Evolutionary conservation across 2,888 invertebrate genomes (phyloP), one percentile per base, ranked within the genome.

Genomic region (Drosophila trichaetosa): DNA sequence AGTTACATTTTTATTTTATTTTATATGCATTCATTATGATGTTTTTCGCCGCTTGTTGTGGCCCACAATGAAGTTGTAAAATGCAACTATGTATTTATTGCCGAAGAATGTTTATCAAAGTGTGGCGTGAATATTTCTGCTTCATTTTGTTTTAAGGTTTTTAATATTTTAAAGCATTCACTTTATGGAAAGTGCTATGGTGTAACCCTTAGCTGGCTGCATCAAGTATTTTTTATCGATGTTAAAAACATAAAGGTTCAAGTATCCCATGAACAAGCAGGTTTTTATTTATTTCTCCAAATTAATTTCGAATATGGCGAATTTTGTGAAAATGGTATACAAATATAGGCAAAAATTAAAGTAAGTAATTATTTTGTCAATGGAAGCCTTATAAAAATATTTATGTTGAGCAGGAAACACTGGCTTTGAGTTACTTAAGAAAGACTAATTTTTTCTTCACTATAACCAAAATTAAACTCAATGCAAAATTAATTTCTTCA

Each of bases 1-100:
- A 21, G 16, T 53, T 33, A 24, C 16, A 24, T 31, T 46, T 67
- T 29, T 33, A 51, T 59, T 71, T 36, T 52, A 42, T 53, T 69
- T 63, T 46, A 60, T 58, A 49, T 36, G 10, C 38, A 31, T 63
- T 40, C n/a, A 31, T 48, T 13, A 8, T 29, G 42, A 31, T 31
- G 3, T 34, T 52, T 68, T 33, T 33, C 59, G 46, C 38, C 31
- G 48, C 24, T 51, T 31, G 58, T 36, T 57, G 72, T 56, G 72
- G 81, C 66, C 73, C 61, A 73, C 73, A 76, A 76, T 89, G 70
- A 87, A 76, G 83, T 74, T 84, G 80, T 83, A 87, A 89, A 86
- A 73, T 61, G 68, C 64, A 79, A 79, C 87, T 84, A 69, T 77
- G 80, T 74, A 81, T 87, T 83, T 87, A 83, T 79, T 70, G 58